Evolutionary conservation across 1,140 invertebrate genomes (phyloP).

Genomic region (Cataglyphis hispanica): DNA sequence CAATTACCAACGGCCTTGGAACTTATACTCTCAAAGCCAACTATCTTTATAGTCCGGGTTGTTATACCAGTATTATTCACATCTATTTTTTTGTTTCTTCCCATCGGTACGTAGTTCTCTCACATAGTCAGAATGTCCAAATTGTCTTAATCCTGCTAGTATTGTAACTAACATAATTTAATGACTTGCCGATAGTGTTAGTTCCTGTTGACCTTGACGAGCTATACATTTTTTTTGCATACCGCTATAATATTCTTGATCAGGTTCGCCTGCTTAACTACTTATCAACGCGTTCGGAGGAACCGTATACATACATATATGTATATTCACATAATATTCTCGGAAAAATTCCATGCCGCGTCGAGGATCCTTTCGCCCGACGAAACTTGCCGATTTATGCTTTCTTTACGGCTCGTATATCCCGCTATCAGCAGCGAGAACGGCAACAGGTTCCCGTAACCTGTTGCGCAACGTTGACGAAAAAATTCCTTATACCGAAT

Average conservation of each 20-base stretch:
- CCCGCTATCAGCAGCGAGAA: constrained; percentile 44
- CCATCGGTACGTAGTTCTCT: constrained; percentile 13
- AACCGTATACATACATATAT: not conserved
- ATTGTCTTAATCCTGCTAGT: constrained; percentile 56
- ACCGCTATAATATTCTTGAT: constrained; percentile 23
- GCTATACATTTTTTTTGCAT: constrained; percentile 33
- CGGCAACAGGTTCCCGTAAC: constrained; percentile 48
- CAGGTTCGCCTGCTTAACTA: constrained; percentile 1
- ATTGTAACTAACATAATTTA: constrained; percentile 58
- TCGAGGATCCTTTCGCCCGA: constrained; percentile 17
- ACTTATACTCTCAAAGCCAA: not conserved
- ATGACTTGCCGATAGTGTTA: constrained; percentile 38
- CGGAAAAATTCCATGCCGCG: constrained; percentile 17
- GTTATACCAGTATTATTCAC: constrained; percentile 54
- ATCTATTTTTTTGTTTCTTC: constrained; percentile 30
- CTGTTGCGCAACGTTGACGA: constrained; percentile 44
- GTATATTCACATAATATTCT: constrained; percentile 15
- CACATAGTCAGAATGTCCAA: constrained; percentile 10
- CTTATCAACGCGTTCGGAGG: not conserved
- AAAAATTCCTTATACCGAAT: constrained; percentile 39
- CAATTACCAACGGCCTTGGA: constrained; percentile 33
- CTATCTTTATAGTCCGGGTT: not conserved
- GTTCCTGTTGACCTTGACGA: constrained; percentile 41
- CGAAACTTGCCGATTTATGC: constrained; percentile 61
- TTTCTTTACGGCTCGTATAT: constrained; percentile 49